phyloP scores from a whole-genome alignment of 2,797 vertebrate genomes.

The Anguilla anguilla region DNA sequence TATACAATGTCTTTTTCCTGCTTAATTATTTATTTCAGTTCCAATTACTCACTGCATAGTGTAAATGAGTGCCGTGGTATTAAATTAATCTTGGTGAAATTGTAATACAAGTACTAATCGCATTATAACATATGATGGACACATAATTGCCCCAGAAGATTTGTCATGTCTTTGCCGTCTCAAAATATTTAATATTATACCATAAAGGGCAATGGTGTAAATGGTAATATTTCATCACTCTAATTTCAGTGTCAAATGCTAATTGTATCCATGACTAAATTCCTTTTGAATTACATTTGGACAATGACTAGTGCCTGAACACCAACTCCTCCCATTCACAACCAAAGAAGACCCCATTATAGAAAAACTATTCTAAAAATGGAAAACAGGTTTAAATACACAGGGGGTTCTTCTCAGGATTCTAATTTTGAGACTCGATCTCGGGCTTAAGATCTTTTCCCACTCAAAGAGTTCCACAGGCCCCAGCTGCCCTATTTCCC shows the following conservation, averaged over 20 bases:
- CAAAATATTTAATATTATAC: slow-evolving; percentile 32
- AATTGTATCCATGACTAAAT: neutral
- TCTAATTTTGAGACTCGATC: neutral
- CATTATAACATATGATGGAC: slow-evolving; percentile 34
- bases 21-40: slow-evolving; percentile 34
- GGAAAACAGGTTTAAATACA: neutral
- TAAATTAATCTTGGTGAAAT: slow-evolving; percentile 16
- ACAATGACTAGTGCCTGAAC: neutral
- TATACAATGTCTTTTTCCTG: slow-evolving; percentile 22
- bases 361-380: slow-evolving; percentile 3
- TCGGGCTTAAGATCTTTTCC: neutral
- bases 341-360: neutral
- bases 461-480: neutral
- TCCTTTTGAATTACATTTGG: neutral
- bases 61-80: slow-evolving; percentile 23
- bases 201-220: slow-evolving; percentile 21
- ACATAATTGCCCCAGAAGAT: slow-evolving; percentile 10
- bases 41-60: slow-evolving; percentile 12
- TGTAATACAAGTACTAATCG: slow-evolving; percentile 24
- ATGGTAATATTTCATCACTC: slow-evolving; percentile 18
- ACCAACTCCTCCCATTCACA: neutral
- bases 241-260: slow-evolving; percentile 16
- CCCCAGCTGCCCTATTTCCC: neutral
- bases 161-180: slow-evolving; percentile 7
- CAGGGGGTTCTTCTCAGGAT: neutral